Base-by-base conservation (phyloP, 2,888 invertebrate species). In the Abscondita cerata region DNA sequence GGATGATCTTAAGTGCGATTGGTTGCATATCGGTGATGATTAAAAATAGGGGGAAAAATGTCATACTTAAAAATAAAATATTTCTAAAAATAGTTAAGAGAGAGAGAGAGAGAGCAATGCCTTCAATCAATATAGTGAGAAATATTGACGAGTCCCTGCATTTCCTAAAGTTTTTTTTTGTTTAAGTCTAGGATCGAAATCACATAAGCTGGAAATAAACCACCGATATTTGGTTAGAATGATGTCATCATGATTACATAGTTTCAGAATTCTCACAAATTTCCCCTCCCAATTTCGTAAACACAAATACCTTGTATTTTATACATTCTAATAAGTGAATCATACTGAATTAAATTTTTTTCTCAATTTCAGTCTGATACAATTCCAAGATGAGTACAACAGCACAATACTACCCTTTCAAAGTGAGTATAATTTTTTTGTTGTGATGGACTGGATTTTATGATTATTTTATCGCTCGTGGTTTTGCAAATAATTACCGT, bases 371-470 rank as follows among this genome's bases (percentile, higher is more conserved):
- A 62, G 63, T 46, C 31, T 52, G 33, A 13, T 20, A 31, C 41
- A 52, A 15, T 8, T 20, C 15, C 25, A 54, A 52, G 90, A 87
- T 88, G 81, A 89, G 46, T 15, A 52, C 89, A 79, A 52, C 58
- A 5, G 89, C 90, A 76, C 91, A 92, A 82, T 92, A 92, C 82
- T 92, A 92, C 82, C 92, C 92, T 76, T 92, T 91, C 87, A 92
- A 92, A 88, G 92, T 92, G 81, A 88, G 86, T 77, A 53, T 64
- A 48, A n/a, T 57, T 16, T 18, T 44, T 44, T 9, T 18, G 4
- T 18, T 19, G 16, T 19, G 18, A 44, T 44, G 2, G 16, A 2
- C 8, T 41, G 15, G 2, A 4, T 15, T 41, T 41, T 13, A 6
- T 4, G 41, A 41, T 12, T 41, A 36, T n/a, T 15, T 34, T 51